Evolutionary conservation across 1,140 invertebrate species (phyloP), one percentile per base, ranked within the genome.

Genomic region (Scaptomyza pallida): DNA sequence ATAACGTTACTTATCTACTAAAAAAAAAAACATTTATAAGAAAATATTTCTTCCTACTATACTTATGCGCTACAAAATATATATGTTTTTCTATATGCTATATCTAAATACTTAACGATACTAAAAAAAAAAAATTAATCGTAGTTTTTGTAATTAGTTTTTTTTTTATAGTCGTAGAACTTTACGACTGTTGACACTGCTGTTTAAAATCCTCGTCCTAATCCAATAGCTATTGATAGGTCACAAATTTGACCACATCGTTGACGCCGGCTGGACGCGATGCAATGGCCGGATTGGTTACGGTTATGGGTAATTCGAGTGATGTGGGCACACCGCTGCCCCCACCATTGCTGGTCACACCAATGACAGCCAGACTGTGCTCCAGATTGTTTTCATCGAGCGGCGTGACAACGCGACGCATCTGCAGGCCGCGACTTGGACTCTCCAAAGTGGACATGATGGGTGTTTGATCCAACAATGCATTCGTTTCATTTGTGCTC

Each of bases 361-460:
- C 91, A 67, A 94, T 93, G 44, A 93, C 91, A 16, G 93, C 93
- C 10, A 94, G 77, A 17, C 93, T 93, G 37, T 93, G 93, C 13
- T 93, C 93, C 40, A 92, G 89, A 68, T 88, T 94, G 54, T 44
- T 48, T 9, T 73, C 80, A 1, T 45, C 17, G 12, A 83, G 62
- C 0, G 80, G 70, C 6, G 61, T 71, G 3, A 79, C 71, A 3
- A 79, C 72, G n/a, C 67, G 62, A 0, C 72, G 63, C 57, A 80
- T 26, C 13, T 63, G 76, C 30, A 86, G 26, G 0, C 50, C 44
- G 37, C 51, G 12, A 37, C 72, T 85, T 0, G 95, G 95, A 4
- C 95, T 93, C 88, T 96, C 95, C 9, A 96, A 89, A 0, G 95
- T 95, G 0, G 95, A 95, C 96, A 96, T 96, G 6, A 96, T 96